Evolutionary conservation across 1,140 invertebrate species (phyloP).

Genomic region (Habropoda laboriosa): DNA sequence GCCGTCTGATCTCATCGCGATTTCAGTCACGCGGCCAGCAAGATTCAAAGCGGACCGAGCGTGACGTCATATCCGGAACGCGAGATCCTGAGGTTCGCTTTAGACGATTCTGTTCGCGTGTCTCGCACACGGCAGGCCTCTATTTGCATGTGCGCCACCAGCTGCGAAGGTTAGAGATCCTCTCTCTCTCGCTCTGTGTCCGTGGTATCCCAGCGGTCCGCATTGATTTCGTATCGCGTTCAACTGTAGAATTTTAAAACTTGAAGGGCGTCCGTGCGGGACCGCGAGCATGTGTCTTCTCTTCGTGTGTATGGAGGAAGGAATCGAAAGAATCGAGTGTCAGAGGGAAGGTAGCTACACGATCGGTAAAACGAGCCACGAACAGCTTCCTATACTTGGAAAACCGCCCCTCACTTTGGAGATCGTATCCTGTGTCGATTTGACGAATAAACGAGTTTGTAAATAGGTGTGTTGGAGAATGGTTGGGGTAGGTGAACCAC

Average conservation of each 20-base stretch:
- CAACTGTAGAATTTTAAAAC: conserved; percentile 69
- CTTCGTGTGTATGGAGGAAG: too few relatives aligned
- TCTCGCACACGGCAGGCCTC: conserved; percentile 18
- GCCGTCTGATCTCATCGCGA: conserved; percentile 54
- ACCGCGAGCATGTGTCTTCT: too few relatives aligned
- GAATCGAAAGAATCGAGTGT: conserved; percentile 64
- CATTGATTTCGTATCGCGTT: conserved; percentile 74
- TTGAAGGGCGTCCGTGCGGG: conserved; percentile 63
- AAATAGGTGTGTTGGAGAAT: not conserved
- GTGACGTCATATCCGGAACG: conserved; percentile 66
- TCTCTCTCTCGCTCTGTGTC: not conserved
- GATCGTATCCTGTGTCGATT: conserved; percentile 21
- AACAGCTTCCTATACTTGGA: conserved; percentile 20
- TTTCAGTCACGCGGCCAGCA: conserved; percentile 66
- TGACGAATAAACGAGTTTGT: not conserved
- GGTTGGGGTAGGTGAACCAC: not conserved
- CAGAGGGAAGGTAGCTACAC: conserved; percentile 53
- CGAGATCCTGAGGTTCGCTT: not conserved
- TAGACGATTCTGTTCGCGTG: conserved; percentile 46
- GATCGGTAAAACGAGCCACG: conserved; percentile 61
- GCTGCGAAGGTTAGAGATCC: conserved; percentile 13
- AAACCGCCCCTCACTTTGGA: not conserved
- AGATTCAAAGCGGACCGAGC: conserved; percentile 49
- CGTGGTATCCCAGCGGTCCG: conserved; percentile 46
- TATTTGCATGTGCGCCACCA: conserved; percentile 36